These are phyloP conservation scores for Sylvicapra grimmia DNA, from an alignment of 2,113 vertebrate species.

Conservation along the genomic window DNA sequence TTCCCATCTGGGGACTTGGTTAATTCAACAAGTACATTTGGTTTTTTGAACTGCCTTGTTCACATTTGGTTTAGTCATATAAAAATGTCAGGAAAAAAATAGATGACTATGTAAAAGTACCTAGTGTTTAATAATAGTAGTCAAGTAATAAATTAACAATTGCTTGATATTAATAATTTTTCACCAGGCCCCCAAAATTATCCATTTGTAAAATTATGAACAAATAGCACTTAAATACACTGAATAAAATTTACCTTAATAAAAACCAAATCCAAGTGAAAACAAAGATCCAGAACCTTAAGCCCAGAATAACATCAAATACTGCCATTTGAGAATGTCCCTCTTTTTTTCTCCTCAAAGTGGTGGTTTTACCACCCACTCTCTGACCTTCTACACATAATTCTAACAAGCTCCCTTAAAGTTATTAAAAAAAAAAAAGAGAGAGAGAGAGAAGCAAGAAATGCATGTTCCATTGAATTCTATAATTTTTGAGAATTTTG, in stretches of 20 bases:
- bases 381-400: background rate
- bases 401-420: background rate
- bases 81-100: conserved; percentile 27
- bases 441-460: background rate
- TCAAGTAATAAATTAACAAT: conserved; percentile 25
- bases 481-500: background rate
- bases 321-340: conserved; percentile 31
- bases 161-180: background rate
- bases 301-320: conserved; percentile 58
- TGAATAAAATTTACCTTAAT: conserved; percentile 55
- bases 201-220: conserved; percentile 40
- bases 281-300: background rate
- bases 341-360: conserved; percentile 11
- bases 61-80: conserved; percentile 32
- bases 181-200: background rate
- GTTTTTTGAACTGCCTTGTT: conserved; percentile 43
- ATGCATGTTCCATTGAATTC: background rate
- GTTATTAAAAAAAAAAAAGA: background rate
- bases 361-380: conserved; percentile 55
- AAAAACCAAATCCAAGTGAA: conserved; percentile 50
- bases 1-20: conserved; percentile 41
- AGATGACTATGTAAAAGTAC: background rate
- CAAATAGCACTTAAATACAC: conserved; percentile 28
- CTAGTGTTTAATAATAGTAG: conserved; percentile 9
- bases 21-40: conserved; percentile 38